A percentile compares a stretch with the other conserved stretches of the same genome.
phyloP scores from a whole-genome alignment of 2,113 vertebrate species.

The Cyphomyrus plagiostoma region DNA sequence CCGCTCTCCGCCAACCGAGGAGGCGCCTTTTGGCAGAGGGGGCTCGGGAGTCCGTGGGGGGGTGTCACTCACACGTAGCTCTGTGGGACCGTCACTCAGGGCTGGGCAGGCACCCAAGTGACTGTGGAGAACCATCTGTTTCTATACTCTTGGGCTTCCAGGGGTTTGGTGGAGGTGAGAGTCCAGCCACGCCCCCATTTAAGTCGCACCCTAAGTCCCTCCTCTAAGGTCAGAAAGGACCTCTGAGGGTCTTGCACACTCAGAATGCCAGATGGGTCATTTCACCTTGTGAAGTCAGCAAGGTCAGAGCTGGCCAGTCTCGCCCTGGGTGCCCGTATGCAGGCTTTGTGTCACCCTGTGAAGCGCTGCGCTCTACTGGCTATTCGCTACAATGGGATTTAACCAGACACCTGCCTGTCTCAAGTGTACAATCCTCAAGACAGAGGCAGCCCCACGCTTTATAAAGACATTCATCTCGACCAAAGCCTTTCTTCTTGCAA shows the following conservation, averaged over 20 bases:
- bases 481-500: neutral
- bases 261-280: slow-evolving; percentile 24
- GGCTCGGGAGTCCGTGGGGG: neutral
- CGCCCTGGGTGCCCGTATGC: neutral
- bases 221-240: slow-evolving; percentile 12
- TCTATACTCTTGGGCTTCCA: slow-evolving; percentile 31
- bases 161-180: slow-evolving; percentile 33
- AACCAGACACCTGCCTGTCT: slow-evolving; percentile 2
- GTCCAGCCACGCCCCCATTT: neutral
- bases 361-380: neutral
- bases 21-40: neutral
- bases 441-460: neutral
- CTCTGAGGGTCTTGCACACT: neutral
- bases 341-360: neutral
- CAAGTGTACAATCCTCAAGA: neutral
- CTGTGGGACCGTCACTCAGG: slow-evolving; percentile 7
- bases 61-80: neutral
- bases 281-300: slow-evolving; percentile 10
- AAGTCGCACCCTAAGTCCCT: slow-evolving; percentile 13
- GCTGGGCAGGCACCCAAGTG: slow-evolving; percentile 53
- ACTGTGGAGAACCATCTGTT: slow-evolving; percentile 66
- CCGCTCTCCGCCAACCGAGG: neutral
- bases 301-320: slow-evolving; percentile 7
- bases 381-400: neutral
- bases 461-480: slow-evolving; percentile 10